Evolutionary conservation across 2,888 invertebrate genomes (phyloP), one percentile per base, ranked within the genome.

Genomic region (Diadegma fenestrale): DNA sequence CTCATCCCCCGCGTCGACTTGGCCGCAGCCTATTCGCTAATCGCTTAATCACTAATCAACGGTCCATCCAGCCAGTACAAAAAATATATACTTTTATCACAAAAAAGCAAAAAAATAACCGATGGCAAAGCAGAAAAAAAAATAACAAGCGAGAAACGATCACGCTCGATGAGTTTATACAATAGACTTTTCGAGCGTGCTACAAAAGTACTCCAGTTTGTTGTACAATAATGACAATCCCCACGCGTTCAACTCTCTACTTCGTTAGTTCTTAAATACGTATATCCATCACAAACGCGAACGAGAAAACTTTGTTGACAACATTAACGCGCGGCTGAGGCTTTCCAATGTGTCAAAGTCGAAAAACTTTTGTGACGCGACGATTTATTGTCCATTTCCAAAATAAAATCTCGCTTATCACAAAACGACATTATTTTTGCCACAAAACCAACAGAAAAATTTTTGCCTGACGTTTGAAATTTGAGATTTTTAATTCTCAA

Each of bases 341-440:
- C 90, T 91, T 91, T 89, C 90, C 90, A 91, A 92, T 91, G 91
- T 92, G 91, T 91, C 92, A 92, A 92, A 92, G 91, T 92, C 2
- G 93, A 92, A 93, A 92, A 93, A 91, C 91, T 91, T 92, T 37
- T 89, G 90, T 89, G 89, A 92, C 91, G 90, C 91, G 91, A 91
- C 92, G 92, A 92, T 91, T 92, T 91, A 92, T 91, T 89, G 88
- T 88, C 14, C 8, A 43, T 30, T n/a, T 63, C 6, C 10, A 86
- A 26, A 12, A 58, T 26, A 2, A 58, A 26, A 58, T 58, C 14
- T 14, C 14, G 37, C 37, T 37, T 37, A 37, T 37, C n/a, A n/a
- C n/a, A n/a, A n/a, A n/a, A n/a, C n/a, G n/a, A n/a, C n/a, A n/a
- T n/a, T n/a, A n/a, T n/a, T n/a, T n/a, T n/a, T n/a, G n/a, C n/a